These are phyloP conservation scores for Ptychoptera albimana DNA, from an alignment of 2,888 invertebrate species.

Conservation along the genomic window DNA sequence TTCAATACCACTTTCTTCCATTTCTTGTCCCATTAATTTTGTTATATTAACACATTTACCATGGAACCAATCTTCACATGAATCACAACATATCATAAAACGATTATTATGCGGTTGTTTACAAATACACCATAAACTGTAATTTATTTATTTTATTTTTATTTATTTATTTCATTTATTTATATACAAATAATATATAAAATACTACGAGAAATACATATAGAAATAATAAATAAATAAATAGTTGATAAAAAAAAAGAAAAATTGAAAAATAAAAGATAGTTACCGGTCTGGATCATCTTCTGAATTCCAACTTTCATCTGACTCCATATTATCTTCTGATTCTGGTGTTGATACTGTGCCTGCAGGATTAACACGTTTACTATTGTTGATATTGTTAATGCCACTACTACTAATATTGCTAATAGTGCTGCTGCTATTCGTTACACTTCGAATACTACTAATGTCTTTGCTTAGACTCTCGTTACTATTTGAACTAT, in stretches of 20 bases:
- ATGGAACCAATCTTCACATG: constrained; percentile 94
- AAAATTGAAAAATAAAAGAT: not conserved
- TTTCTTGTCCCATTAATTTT: constrained; percentile 76
- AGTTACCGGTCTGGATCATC: constrained; percentile 71
- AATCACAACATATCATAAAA: constrained; percentile 96
- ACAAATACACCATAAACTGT: constrained; percentile 85
- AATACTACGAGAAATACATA: not conserved
- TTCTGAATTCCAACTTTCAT: constrained; percentile 62
- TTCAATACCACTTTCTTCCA: constrained; percentile 76
- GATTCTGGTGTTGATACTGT: constrained; percentile 1
- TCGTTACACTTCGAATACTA: too few relatives aligned
- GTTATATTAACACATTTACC: constrained; percentile 94
- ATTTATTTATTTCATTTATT: too few relatives aligned
- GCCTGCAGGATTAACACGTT: not conserved
- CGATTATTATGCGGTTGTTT: constrained; percentile 87
- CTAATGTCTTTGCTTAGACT: too few relatives aligned
- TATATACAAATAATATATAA: constrained; percentile 1
- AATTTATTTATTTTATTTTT: constrained; percentile 7
- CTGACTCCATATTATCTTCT: constrained; percentile 37
- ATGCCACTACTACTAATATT: too few relatives aligned
- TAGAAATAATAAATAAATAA: constrained; percentile 3
- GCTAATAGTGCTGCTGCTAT: too few relatives aligned
- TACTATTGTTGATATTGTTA: too few relatives aligned
- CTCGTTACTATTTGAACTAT: too few relatives aligned
- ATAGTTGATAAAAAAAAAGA: not conserved